Conservation (phyloP, 2,113 vertebrate species). For the Clarias batrachus region DNA sequence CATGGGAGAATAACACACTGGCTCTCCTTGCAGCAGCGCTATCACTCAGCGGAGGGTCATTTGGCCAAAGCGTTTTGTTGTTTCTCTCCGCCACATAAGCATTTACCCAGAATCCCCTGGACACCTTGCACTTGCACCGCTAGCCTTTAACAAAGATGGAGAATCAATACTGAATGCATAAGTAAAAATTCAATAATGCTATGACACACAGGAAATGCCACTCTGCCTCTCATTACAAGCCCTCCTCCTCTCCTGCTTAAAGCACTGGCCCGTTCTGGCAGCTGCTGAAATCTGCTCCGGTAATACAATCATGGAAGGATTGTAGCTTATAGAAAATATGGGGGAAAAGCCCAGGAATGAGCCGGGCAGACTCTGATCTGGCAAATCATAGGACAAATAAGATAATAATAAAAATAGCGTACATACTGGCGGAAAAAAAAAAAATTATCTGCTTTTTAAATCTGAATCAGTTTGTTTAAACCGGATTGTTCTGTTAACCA, state of each 20-base stretch:
- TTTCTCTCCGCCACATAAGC: conserved; percentile 24
- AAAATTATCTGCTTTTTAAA: not conserved
- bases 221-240: conserved; percentile 6
- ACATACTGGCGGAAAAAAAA: not conserved
- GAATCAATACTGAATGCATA: conserved; percentile 28
- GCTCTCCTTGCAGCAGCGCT: conserved; percentile 11
- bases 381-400: not conserved
- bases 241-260: not conserved
- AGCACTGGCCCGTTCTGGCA: conserved; percentile 2
- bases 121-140: conserved; percentile 17
- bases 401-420: not conserved
- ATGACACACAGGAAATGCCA: conserved; percentile 21
- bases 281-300: not conserved
- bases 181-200: conserved; percentile 28
- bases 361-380: not conserved
- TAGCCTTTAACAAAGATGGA: conserved; percentile 22
- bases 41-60: conserved; percentile 37
- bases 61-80: conserved; percentile 22
- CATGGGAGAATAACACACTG: not conserved
- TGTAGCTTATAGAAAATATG: conserved; percentile 12
- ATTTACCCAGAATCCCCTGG: conserved; percentile 26
- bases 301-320: conserved; percentile 1
- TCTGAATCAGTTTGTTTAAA: no score
- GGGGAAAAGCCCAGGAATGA: not conserved
- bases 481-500: not conserved